Evolutionary conservation across 1,140 invertebrate genomes (phyloP).

Genomic region (Orussus abietinus): DNA sequence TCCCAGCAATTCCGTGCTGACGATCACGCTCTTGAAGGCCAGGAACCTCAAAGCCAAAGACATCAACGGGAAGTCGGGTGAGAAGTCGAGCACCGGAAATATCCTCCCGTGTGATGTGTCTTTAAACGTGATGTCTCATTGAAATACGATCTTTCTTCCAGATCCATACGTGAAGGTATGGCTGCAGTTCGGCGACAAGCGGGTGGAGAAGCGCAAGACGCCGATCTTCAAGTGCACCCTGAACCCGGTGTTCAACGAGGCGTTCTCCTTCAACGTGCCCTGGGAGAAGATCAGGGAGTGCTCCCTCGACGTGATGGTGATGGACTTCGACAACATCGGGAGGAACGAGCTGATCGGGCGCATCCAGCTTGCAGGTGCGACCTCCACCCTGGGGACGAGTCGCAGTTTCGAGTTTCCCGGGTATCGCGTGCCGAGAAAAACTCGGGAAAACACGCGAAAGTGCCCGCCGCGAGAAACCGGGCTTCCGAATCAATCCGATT

Average conservation of each 20-base stretch:
- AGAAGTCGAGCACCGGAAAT: conserved; percentile 24
- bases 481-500: no score
- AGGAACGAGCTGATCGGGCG: conserved; percentile 88
- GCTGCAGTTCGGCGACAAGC: conserved; percentile 91
- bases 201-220: conserved; percentile 94
- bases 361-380: conserved; percentile 78
- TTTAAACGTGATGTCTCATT: conserved; percentile 6
- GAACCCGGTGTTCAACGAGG: conserved; percentile 90
- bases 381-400: no score
- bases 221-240: conserved; percentile 90
- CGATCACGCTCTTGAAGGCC: conserved; percentile 83
- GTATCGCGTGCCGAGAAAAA: no score
- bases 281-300: conserved; percentile 94
- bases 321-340: conserved; percentile 94
- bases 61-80: conserved; percentile 93
- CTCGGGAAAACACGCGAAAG: no score
- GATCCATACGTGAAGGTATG: conserved; percentile 97
- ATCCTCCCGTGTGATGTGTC: conserved; percentile 12
- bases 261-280: conserved; percentile 88
- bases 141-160: conserved; percentile 48
- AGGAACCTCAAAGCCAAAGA: conserved; percentile 91
- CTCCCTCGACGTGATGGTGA: conserved; percentile 87
- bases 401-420: no score
- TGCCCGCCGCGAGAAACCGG: no score
- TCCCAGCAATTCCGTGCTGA: conserved; percentile 84